Conservation (phyloP, 1,140 invertebrate species). For the Plutomurus gul region DNA sequence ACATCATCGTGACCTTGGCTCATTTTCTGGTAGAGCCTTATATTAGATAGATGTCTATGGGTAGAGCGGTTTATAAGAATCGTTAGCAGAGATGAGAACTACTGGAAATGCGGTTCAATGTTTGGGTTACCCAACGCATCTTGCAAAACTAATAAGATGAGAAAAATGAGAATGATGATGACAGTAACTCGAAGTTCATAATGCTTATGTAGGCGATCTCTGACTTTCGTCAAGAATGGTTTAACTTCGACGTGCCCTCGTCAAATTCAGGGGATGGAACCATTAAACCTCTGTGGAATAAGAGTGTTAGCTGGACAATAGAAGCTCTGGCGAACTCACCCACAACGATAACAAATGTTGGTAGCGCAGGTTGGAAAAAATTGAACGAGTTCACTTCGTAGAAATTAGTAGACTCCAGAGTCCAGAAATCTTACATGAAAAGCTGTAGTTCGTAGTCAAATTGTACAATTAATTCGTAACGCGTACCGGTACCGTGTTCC, state of each 20-base stretch:
- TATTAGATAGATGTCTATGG: no score
- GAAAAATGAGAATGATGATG: no score
- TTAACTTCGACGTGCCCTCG: slow-evolving; percentile 36
- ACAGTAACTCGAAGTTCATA: not conserved
- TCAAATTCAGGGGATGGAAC: slow-evolving; percentile 25
- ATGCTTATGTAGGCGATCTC: slow-evolving; percentile 16
- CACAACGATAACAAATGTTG: not conserved
- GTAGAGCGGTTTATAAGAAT: no score
- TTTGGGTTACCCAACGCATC: no score
- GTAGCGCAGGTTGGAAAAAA: slow-evolving; percentile 33
- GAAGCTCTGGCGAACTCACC: slow-evolving; percentile 42
- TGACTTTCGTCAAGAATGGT: slow-evolving; percentile 48
- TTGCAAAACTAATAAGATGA: no score
- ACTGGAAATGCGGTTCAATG: no score
- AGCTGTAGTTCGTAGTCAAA: not conserved
- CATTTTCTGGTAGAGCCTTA: no score
- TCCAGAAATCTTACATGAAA: not conserved
- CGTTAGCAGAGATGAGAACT: no score
- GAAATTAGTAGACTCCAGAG: not conserved
- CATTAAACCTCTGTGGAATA: slow-evolving; percentile 50
- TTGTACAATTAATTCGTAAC: not conserved
- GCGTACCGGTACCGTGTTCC: no score
- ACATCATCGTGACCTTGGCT: no score
- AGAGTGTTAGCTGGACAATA: not conserved
- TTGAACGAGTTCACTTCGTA: not conserved